Conservation (phyloP, 2,888 invertebrate species). For the Gymnosoma rotundatum region DNA sequence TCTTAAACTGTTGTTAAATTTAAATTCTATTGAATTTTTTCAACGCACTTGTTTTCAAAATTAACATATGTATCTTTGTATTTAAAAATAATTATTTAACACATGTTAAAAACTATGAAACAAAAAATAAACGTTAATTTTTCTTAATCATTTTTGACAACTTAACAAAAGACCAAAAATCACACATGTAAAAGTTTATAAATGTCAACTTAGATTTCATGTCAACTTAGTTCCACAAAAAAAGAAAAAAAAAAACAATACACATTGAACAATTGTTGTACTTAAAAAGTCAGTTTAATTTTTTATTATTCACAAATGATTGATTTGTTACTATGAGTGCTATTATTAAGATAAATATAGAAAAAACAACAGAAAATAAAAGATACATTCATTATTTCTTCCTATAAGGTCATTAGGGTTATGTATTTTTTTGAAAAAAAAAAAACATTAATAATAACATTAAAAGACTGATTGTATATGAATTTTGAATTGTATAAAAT, state of each 20-base stretch:
- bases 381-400: constrained; percentile 11
- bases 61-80: background rate
- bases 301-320: constrained; percentile 55
- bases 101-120: background rate
- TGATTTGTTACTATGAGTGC: constrained; percentile 53
- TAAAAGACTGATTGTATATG: too few relatives aligned
- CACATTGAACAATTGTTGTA: background rate
- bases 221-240: constrained; percentile 17
- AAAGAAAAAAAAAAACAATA: background rate
- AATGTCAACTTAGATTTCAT: constrained; percentile 54
- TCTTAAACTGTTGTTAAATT: too few relatives aligned
- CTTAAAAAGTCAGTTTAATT: constrained; percentile 14
- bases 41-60: background rate
- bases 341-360: constrained; percentile 25
- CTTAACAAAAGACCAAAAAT: constrained; percentile 52
- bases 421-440: too few relatives aligned
- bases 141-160: constrained; percentile 59
- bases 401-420: background rate
- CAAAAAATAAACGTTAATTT: constrained; percentile 33
- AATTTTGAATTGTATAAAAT: too few relatives aligned
- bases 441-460: too few relatives aligned
- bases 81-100: background rate
- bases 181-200: constrained; percentile 48
- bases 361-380: background rate
- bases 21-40: too few relatives aligned